A percentile compares a stretch with the other conserved stretches of the same genome.
phyloP scores from a whole-genome alignment of 2,797 vertebrate genomes.

The Alfaro cultratus region DNA sequence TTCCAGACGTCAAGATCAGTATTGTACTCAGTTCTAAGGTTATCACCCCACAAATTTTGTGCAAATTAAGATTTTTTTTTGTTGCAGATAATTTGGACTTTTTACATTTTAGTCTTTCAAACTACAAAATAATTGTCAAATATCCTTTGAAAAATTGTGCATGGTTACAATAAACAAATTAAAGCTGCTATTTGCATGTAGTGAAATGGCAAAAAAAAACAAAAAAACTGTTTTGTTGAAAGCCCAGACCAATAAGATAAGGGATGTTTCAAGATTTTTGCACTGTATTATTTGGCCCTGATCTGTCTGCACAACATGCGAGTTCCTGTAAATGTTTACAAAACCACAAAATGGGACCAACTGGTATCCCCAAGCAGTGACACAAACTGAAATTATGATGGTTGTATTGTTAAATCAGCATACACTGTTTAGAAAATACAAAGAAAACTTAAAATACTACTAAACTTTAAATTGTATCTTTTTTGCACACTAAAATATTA shows the following conservation, averaged over 20 bases:
- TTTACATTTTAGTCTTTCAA: neutral
- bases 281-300: neutral
- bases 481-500: constrained; percentile 21
- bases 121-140: neutral
- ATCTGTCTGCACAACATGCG: neutral
- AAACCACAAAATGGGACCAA: neutral
- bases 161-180: neutral
- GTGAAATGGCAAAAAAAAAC: neutral
- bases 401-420: constrained; percentile 28
- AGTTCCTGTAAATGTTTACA: neutral
- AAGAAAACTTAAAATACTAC: neutral
- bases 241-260: neutral
- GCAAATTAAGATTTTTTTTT: neutral
- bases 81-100: neutral
- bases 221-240: neutral
- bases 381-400: neutral
- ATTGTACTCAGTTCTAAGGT: neutral
- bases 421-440: constrained; percentile 24
- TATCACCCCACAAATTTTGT: neutral
- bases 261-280: neutral
- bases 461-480: neutral
- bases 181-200: neutral
- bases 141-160: neutral
- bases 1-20: neutral
- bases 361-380: neutral